phyloP scores from a whole-genome alignment of 2,797 vertebrate species.

The Coranthus polyacanthus region DNA sequence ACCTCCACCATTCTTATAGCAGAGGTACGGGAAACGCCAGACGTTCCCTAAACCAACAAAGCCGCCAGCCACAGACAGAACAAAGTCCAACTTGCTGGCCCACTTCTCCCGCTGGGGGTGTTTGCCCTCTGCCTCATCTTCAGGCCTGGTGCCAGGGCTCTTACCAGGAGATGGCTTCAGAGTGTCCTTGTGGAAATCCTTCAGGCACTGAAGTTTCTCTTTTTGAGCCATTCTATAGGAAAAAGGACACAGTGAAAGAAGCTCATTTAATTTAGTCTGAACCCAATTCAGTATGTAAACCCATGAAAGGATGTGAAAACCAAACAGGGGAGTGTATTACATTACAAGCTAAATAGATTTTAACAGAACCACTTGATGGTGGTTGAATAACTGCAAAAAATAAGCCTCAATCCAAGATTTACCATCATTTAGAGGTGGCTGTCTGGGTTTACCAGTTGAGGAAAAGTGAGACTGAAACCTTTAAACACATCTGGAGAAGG shows the following conservation, averaged over 20 bases:
- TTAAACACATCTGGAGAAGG: neutral
- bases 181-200: conserved; percentile 99
- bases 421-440: neutral
- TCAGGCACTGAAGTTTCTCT: conserved; percentile 97
- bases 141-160: conserved; percentile 94
- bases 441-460: neutral
- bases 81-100: conserved; percentile 98
- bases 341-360: neutral
- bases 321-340: neutral
- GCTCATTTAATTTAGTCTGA: neutral
- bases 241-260: conserved; percentile 1
- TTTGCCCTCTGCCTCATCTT: conserved; percentile 97
- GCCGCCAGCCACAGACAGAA: conserved; percentile 96
- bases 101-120: conserved; percentile 97
- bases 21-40: conserved; percentile 99
- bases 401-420: neutral
- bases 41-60: conserved; percentile 98
- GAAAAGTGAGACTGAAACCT: neutral
- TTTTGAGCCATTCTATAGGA: conserved; percentile 92
- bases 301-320: neutral
- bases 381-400: neutral
- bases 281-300: neutral
- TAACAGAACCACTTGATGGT: neutral
- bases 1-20: conserved; percentile 99
- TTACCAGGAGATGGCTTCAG: conserved; percentile 97